These are phyloP conservation scores for Drosophila malerkotliana DNA, from an alignment of 1,140 invertebrate genomes.

Conservation along the genomic window DNA sequence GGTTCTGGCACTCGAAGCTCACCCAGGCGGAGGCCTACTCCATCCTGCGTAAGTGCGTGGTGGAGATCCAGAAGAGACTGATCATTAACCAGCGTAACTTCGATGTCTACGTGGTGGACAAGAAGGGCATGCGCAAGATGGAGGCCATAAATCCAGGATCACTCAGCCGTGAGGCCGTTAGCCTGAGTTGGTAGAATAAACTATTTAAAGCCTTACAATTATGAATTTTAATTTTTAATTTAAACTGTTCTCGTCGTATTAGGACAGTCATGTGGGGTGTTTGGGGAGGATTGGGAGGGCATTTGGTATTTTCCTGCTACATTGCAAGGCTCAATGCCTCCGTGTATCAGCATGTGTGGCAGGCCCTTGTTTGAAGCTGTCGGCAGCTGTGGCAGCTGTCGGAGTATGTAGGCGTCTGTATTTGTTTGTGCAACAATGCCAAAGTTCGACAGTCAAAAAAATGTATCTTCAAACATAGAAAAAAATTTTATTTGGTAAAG, in stretches of 20 bases:
- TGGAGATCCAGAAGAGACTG: constrained; percentile 95
- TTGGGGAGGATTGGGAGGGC: constrained; percentile 3
- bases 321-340: constrained; percentile 54
- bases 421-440: constrained; percentile 65
- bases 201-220: no score
- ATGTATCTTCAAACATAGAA: neutral
- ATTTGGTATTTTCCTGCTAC: constrained; percentile 21
- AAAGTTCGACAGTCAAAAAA: constrained; percentile 20
- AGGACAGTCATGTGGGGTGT: neutral
- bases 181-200: constrained; percentile 16
- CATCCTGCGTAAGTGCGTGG: constrained; percentile 93
- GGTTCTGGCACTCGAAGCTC: constrained; percentile 92
- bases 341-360: constrained; percentile 80
- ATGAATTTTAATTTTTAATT: no score
- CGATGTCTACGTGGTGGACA: constrained; percentile 93
- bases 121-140: constrained; percentile 92
- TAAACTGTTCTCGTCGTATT: neutral
- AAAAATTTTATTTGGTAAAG: no score
- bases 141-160: constrained; percentile 86
- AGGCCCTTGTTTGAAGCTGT: constrained; percentile 26
- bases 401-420: constrained; percentile 9
- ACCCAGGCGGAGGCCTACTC: constrained; percentile 91
- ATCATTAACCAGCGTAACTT: constrained; percentile 96
- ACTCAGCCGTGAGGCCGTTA: constrained; percentile 21
- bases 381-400: constrained; percentile 14